A percentile compares a stretch with the other conserved stretches of the same genome.
Conservation (phyloP, 2,888 invertebrate species). For the Drosophila cracens region DNA sequence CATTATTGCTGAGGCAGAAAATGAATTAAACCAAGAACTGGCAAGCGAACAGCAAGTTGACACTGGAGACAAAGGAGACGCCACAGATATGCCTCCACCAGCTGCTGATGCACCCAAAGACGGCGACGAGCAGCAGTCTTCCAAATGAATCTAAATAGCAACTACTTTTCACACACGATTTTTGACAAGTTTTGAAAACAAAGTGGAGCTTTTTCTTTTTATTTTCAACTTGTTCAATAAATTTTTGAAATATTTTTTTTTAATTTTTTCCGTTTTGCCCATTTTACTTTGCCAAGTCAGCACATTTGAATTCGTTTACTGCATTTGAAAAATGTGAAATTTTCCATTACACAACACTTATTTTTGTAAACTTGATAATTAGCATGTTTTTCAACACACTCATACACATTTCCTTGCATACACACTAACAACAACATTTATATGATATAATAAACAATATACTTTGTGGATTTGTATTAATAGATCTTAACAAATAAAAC, state of each 20-base stretch:
- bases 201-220: not conserved
- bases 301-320: not conserved
- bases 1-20: slow-evolving; percentile 7
- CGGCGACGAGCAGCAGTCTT: not conserved
- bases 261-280: too few species aligned
- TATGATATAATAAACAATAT: not conserved
- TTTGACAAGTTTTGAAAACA: not conserved
- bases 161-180: not conserved
- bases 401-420: slow-evolving; percentile 9
- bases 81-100: not conserved
- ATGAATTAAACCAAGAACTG: slow-evolving; percentile 29
- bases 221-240: not conserved
- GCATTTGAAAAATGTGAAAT: not conserved
- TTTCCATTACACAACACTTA: slow-evolving; percentile 6
- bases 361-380: not conserved
- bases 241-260: not conserved
- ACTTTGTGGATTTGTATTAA: not conserved
- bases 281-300: slow-evolving; percentile 30
- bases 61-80: not conserved
- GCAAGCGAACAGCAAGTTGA: not conserved
- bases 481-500: not conserved
- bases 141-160: not conserved
- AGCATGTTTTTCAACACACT: slow-evolving; percentile 20
- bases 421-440: slow-evolving; percentile 23
- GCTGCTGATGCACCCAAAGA: slow-evolving; percentile 4